Percentiles rank a stretch among this genome's conserved stretches.
Evolutionary conservation across 2,888 invertebrate species (phyloP).

Genomic region (Frankliniella fusca): DNA sequence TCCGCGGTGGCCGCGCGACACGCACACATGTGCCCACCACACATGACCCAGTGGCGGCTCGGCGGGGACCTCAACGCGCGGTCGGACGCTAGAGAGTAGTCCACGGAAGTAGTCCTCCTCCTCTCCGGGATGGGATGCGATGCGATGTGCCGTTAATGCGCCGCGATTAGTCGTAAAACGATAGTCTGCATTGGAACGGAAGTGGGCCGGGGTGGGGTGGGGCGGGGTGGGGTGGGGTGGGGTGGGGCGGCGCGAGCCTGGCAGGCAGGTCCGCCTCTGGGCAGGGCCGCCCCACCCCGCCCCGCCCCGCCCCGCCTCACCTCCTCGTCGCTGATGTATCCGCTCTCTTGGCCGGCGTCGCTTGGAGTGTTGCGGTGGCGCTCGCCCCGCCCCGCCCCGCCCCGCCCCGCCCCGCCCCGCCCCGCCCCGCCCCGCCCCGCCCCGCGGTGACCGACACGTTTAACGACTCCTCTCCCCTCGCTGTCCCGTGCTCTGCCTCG

Average conservation of each 20-base stretch:
- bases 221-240: background rate
- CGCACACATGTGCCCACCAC: too few relatives aligned
- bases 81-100: background rate
- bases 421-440: background rate
- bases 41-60: too few relatives aligned
- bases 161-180: slow-evolving; percentile 4
- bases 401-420: background rate
- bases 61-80: background rate
- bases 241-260: background rate
- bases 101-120: too few relatives aligned
- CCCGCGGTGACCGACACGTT: background rate
- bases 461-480: background rate
- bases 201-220: background rate
- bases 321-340: background rate
- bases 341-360: background rate
- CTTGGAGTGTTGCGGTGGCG: too few relatives aligned
- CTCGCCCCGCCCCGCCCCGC: background rate
- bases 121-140: background rate
- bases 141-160: background rate
- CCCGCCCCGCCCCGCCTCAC: background rate
- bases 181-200: background rate
- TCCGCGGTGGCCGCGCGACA: too few relatives aligned
- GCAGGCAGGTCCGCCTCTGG: too few relatives aligned
- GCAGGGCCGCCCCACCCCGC: background rate
- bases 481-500: background rate